Base-by-base conservation (phyloP, 2,113 vertebrate species). In the Holacanthus passer region DNA sequence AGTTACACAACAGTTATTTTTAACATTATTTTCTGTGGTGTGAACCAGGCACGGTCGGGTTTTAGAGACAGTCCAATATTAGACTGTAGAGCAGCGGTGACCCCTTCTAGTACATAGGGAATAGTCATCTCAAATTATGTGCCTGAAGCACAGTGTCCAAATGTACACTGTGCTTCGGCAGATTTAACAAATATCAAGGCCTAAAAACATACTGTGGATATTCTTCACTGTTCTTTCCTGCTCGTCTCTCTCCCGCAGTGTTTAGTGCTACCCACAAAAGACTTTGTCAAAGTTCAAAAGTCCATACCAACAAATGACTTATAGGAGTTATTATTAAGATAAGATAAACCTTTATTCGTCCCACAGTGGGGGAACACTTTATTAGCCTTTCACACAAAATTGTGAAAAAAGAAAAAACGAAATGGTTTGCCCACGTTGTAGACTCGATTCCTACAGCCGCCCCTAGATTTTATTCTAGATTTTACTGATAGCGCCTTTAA, bases 81-180 rank as follows among this genome's bases (percentile, higher is more conserved):
- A 48, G 29, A 73, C 64, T 55, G 17, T 45, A 52, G 43, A 79
- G 45, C 45, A 79, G 56, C 32, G 19, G 4, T 68, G 68, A 73
- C 53, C 60, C 53, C 63, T 37, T 14, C 47, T 27, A 41, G 11
- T 41, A 59, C 32, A 48, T 14, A 69, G 5, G 62, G 12, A 55
- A 63, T 10, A 45, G 47, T 56, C 29, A 60, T 75, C 43, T 41
- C 22, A 43, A 16, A 19, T 19, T 20, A 19, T 53, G 37, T 10
- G 22, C 27, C 37, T 66, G n/a, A n/a, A n/a, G n/a, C n/a, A n/a
- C n/a, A n/a, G n/a, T n/a, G n/a, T n/a, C n/a, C n/a, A n/a, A n/a
- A n/a, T n/a, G n/a, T n/a, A 39, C 4, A 27, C 32, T 14, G 39
- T 24, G 63, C 48, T 41, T 48, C 32, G 19, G 14, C 14, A 48